Percentiles rank a stretch among this genome's conserved stretches.
These are phyloP conservation scores for Colaptes auratus DNA, from an alignment of 2,113 vertebrate genomes.

Conservation along the genomic window DNA sequence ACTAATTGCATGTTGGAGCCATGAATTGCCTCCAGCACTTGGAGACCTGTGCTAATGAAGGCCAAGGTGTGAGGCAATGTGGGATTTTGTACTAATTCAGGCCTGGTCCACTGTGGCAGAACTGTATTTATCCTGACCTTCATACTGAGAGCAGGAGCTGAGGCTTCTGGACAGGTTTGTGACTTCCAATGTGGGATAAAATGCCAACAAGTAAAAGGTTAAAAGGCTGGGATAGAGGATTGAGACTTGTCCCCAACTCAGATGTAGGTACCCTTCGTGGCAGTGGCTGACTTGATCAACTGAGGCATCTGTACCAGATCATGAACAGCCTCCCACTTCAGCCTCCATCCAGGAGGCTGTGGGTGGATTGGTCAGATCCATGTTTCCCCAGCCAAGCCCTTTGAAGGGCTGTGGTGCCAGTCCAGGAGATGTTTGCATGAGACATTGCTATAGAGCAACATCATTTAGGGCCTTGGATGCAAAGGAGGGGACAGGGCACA, in stretches of 20 bases:
- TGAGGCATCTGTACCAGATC: background rate
- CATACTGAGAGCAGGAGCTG: background rate
- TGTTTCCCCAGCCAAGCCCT: background rate
- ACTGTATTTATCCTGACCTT: background rate
- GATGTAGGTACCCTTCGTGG: background rate
- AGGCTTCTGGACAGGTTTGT: background rate
- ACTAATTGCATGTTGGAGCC: background rate
- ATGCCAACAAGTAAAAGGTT: background rate
- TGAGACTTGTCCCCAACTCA: background rate
- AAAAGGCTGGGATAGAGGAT: background rate
- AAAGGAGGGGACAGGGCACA: background rate
- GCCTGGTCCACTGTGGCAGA: background rate
- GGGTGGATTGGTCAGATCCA: background rate
- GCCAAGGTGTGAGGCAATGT: background rate
- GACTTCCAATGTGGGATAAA: background rate
- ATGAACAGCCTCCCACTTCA: background rate
- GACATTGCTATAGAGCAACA: fast-evolving
- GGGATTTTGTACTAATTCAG: background rate
- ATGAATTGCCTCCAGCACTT: background rate
- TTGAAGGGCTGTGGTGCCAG: background rate
- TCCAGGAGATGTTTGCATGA: background rate
- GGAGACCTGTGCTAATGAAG: background rate
- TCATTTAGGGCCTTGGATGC: background rate
- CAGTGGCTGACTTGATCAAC: no score
- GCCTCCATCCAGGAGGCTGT: background rate